phyloP scores from a whole-genome alignment of 2,113 vertebrate genomes.

The Megaceryle torquata region DNA sequence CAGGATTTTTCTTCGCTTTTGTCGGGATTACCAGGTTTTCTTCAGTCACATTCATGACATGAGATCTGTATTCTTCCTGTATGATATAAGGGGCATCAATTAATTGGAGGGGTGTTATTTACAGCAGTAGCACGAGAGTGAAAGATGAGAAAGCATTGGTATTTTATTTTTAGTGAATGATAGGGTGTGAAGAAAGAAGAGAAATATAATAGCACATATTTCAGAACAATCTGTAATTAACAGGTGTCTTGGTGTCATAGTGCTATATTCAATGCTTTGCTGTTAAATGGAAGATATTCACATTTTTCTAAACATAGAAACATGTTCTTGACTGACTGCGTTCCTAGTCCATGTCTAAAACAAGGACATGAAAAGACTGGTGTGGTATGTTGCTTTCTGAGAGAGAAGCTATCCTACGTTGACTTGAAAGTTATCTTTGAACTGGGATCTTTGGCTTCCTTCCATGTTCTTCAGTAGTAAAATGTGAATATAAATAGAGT shows the following conservation, averaged over 20 bases:
- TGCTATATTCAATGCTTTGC: slow-evolving; percentile 45
- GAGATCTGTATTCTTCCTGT: background rate
- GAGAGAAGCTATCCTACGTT: slow-evolving; percentile 3
- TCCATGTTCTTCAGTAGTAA: slow-evolving; percentile 62
- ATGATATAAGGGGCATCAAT: background rate
- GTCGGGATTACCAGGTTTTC: background rate
- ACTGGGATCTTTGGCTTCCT: slow-evolving; percentile 37
- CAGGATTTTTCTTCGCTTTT: background rate
- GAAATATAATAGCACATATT: slow-evolving; percentile 51
- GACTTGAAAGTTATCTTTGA: slow-evolving; percentile 65
- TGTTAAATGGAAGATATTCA: slow-evolving; percentile 52
- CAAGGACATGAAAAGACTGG: slow-evolving; percentile 46
- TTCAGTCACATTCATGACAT: background rate
- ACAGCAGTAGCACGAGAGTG: background rate
- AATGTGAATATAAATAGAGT: slow-evolving; percentile 59
- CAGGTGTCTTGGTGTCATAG: slow-evolving; percentile 57
- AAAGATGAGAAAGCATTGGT: slow-evolving; percentile 45
- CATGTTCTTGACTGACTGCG: background rate
- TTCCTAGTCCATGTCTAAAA: slow-evolving; percentile 41
- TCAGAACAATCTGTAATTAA: slow-evolving; percentile 63
- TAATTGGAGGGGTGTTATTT: background rate
- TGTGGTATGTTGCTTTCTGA: slow-evolving; percentile 49
- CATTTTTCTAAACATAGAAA: slow-evolving; percentile 63
- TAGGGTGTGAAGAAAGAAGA: slow-evolving; percentile 42
- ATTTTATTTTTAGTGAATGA: slow-evolving; percentile 52